Base-by-base conservation (phyloP, 2,113 vertebrate genomes). In the Campylomormyrus tamandua region DNA sequence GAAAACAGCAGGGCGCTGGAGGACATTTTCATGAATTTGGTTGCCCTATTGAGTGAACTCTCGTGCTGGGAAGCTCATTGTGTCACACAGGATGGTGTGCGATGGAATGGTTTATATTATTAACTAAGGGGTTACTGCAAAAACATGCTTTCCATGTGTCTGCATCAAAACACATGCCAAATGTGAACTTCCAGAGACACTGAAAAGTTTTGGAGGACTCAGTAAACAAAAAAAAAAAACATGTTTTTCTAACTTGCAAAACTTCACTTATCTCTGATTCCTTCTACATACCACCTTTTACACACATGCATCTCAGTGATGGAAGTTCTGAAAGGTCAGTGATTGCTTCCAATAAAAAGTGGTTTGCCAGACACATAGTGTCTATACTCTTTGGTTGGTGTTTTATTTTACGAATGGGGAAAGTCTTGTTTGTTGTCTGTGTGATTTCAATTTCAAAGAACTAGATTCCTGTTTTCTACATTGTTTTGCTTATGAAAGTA, bases 21-120 rank as follows among this genome's bases (percentile, higher is more conserved):
- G 74, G 17, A 58, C 77, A 80, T 84, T 83, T 83, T 89, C 74
- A 83, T 84, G 21, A 83, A 89, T 83, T 19, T 77, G 50, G 45
- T 46, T 46, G 88, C 10, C 62, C 62, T 77, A 74, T 77, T 27
- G 88, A 77, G 88, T 27, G 48, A 21, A 19, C 35, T 56, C 48
- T 42, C 50, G 9, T 45, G 77, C 27, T 45, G 77, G 19, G 89
- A 52, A 58, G 21, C 35, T 89, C 74, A 45, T 45, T 56, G 49
- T 35, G 5, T 66, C 35, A 31, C 27, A 50, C 3, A 27, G 70
- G 48, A 48, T 35, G 24, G 13, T 62, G 45, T 19, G 62, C 17
- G 42, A 27, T 52, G 88, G 15, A 77, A 46, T 27, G 45, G 8
- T 19, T 89, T 50, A 27, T 17, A 46, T 19, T 46, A 21, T 87